Conservation (phyloP, 2,797 vertebrate genomes). For the Hyperoplus lanceolatus region DNA sequence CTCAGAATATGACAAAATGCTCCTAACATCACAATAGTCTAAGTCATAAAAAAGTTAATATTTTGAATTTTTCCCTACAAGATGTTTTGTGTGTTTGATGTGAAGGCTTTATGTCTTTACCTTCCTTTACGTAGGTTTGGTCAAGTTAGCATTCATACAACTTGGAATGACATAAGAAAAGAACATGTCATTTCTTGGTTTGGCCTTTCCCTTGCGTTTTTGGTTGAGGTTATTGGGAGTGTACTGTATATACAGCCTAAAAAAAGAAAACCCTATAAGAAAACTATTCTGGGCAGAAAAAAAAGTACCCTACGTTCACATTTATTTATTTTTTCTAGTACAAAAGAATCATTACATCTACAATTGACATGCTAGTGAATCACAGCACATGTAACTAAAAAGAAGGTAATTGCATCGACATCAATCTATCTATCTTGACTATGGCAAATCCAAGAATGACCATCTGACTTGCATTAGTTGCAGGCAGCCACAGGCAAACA, state of each 20-base stretch:
- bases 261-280: neutral
- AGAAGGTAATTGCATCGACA: no score
- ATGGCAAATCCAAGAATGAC: conserved; percentile 26
- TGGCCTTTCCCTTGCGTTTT: neutral
- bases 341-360: no score
- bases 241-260: neutral
- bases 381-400: no score
- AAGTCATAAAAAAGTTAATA: no score
- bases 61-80: neutral
- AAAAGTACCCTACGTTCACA: no score
- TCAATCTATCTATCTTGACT: neutral
- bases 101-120: no score
- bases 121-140: no score
- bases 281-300: neutral
- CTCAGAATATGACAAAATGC: no score
- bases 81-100: neutral
- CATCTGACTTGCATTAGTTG: conserved; percentile 71
- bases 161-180: neutral
- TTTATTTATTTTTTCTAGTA: no score
- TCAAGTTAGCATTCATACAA: neutral
- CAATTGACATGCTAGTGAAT: no score
- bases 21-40: no score
- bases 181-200: neutral
- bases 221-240: neutral
- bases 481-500: conserved; percentile 8